Base-by-base conservation (phyloP, 2,113 vertebrate species). In the Salvator merianae region DNA sequence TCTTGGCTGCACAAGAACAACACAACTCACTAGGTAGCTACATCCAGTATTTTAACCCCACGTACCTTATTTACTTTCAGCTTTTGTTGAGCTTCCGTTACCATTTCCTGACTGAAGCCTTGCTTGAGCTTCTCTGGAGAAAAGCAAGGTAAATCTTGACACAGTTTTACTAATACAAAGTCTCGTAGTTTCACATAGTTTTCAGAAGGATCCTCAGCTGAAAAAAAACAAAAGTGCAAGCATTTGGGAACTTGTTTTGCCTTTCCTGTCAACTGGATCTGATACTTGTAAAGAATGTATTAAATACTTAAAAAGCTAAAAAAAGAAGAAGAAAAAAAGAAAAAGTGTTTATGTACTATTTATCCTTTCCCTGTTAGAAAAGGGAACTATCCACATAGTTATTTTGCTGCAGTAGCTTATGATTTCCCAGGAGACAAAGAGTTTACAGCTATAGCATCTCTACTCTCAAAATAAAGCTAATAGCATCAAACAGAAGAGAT, bases 1-100 rank as follows among this genome's bases (percentile, higher is more conserved):
- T 62, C 69, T 38, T 40, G 20, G 22, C 43, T 82, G 71, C 28
- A 43, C 30, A 82, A 73, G 20, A 26, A 26, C 55, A 74, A 59
- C 40, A 4, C 26, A 79, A 66, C 43, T 2, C 22, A 24, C 16
- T 82, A 53, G 34, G 10, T 50, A 86, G 34, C 34, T 81, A 85
- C 32, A 84, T 65, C 7, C 6, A 74, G 5, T 24, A 88, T 88
- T 89, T 91, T 66, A 73, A 74, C 7, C 70, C 10, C 73, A 89
- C 86, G 86, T 96, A 99, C 99, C 99, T 99, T 99, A 95, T 99
- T 99, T 93, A 99, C 98, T 95, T 99, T 99, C 91, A 98, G 93
- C 91, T 98, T 99, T 71, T 98, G 96, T 86, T 97, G 97, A 53
- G 98, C 97, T 92, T 99, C 98, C 84, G 89, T 93, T 68, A 96